Evolutionary conservation across 2,888 invertebrate genomes (phyloP), one percentile per base, ranked within the genome.

Genomic region (Phengaris arion): DNA sequence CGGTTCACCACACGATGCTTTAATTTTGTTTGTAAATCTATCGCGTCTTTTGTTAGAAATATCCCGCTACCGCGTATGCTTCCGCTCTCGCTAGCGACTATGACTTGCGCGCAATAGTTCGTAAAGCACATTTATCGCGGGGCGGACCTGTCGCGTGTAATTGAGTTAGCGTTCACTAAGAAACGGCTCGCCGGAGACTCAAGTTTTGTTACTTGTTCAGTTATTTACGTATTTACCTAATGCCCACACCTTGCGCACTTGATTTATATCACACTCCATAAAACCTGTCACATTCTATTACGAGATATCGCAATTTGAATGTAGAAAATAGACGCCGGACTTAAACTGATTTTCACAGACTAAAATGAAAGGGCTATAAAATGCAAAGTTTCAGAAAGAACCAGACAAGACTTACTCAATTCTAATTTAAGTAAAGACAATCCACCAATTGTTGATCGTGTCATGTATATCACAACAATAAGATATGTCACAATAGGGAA

Each of bases 121-220:
- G 81, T 83, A 81, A 82, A 84, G 86, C 86, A 86, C 88, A 89
- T 89, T 90, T 88, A 90, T 90, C 89, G 89, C 87, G 85, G 81
- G 81, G 83, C 82, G 83, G 88, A 87, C 86, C 89, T 91, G 91
- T 90, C 90, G 86, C 85, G 81, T 81, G 85, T 91, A 91, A 90
- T 92, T 90, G 91, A 91, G 91, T 91, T 91, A 90, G 86, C 87
- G 86, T 81, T 78, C 79, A 81, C 85, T 84, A 85, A 86, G 88
- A 86, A 86, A 85, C 85, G 86, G 85, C 88, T 85, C 90, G 87
- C 89, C 80, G 81, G 87, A 86, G 89, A 86, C 85, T 84, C 85
- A 83, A 82, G 82, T 83, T 80, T 78, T 79, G 80, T 81, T 80
- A 79, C 82, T 82, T 77, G 77, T 74, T 70, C 69, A 77, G 74